phyloP scores from a whole-genome alignment of 2,888 invertebrate genomes.

The Drosophila subquinaria region DNA sequence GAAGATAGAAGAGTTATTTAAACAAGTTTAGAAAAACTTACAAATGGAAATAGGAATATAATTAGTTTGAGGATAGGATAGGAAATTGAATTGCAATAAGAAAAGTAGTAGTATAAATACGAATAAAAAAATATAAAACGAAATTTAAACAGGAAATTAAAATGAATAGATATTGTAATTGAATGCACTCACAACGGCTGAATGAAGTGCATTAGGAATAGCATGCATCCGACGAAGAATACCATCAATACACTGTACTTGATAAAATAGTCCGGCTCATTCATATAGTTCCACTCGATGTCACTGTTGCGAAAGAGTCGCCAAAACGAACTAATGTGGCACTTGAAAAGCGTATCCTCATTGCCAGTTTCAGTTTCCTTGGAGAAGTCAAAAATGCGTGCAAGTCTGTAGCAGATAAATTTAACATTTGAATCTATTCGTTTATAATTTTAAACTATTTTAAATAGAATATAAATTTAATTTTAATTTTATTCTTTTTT shows the following conservation, averaged over 20 bases:
- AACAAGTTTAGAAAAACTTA: no score
- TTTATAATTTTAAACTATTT: no score
- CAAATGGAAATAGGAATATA: neutral
- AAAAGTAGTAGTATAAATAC: neutral
- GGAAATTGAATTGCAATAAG: neutral
- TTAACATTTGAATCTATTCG: no score
- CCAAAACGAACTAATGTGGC: slow-evolving; percentile 86
- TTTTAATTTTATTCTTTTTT: no score
- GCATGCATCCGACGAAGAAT: slow-evolving; percentile 87
- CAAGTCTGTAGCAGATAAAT: slow-evolving; percentile 8
- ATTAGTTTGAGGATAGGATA: neutral
- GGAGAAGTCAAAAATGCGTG: slow-evolving; percentile 18
- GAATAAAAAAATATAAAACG: no score
- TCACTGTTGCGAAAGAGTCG: slow-evolving; percentile 88
- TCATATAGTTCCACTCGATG: slow-evolving; percentile 90
- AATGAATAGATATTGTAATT: neutral
- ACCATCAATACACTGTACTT: slow-evolving; percentile 91
- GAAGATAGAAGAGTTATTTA: neutral
- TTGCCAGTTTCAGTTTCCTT: neutral
- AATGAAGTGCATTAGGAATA: slow-evolving; percentile 86
- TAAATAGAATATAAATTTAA: no score
- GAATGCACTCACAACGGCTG: slow-evolving; percentile 29
- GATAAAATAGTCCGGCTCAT: slow-evolving; percentile 92
- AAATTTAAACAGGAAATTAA: no score
- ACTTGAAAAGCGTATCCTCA: slow-evolving; percentile 35